Evolutionary conservation across 2,888 invertebrate species (phyloP), one percentile per base, ranked within the genome.

Genomic region (Meloe dianella): DNA sequence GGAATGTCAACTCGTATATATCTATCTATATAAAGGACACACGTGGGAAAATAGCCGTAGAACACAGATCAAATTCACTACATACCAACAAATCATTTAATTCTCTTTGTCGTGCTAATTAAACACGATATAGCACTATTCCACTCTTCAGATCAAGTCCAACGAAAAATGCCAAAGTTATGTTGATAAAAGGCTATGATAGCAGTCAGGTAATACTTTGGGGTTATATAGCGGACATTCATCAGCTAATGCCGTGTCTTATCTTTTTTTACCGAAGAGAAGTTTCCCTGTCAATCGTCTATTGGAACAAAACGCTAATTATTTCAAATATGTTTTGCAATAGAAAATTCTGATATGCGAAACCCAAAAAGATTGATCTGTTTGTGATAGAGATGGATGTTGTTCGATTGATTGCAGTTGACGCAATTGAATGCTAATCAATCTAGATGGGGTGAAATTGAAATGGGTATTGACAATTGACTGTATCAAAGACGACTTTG

Each of bases 1-100:
- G 72, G 78, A 78, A 80, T 79, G 76, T 76, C 76, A 77, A 76
- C 77, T 74, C 77, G 77, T 78, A 77, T 78, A 75, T 78, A 77
- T 77, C 12, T 74, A 8, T 17, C 7, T 41, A 41, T 20, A 54
- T 24, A 54, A 24, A 38, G 59, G 78, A 78, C 78, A 75, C 77
- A 75, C 78, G 79, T 79, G 79, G 79, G 79, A 80, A 80, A 79
- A 77, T 74, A 74, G 68, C 72, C 74, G 72, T 71, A 71, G 72
- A 4, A 27, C 74, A 4, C 5, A 75, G 74, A 77, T 75, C 71
- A 75, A 77, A 75, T 74, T 73, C 71, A 74, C 71, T 68, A 68
- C 71, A 70, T 72, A 71, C 70, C 66, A 67, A 74, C 74, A 73
- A 75, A 77, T 78, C 75, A 76, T 75, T 70, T 65, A 67, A 71